phyloP scores from a whole-genome alignment of 2,113 vertebrate genomes.

The Stegastes partitus region DNA sequence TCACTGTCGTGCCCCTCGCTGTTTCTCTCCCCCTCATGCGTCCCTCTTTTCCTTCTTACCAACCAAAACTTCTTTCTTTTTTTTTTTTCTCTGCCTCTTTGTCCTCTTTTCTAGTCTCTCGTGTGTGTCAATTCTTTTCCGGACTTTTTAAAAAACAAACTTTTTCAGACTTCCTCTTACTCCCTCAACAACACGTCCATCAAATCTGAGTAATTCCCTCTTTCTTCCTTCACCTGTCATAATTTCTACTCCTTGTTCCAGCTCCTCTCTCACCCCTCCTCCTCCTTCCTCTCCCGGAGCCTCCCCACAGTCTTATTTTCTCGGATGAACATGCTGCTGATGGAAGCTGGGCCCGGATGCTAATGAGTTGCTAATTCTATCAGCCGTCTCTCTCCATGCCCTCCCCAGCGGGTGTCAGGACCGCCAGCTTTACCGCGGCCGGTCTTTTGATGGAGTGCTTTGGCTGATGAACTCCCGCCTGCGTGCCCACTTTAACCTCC shows the following conservation, averaged over 20 bases:
- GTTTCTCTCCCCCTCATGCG: conserved; percentile 15
- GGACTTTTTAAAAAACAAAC: not conserved
- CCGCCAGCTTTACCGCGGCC: conserved; percentile 44
- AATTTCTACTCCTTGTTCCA: not conserved
- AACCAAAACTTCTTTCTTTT: conserved; percentile 11
- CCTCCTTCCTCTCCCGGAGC: not conserved
- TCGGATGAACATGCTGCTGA: conserved; percentile 56
- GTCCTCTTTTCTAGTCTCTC: conserved; percentile 34
- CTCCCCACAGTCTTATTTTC: conserved; percentile 46
- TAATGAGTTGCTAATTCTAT: conserved; percentile 82
- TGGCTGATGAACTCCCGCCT: conserved; percentile 62
- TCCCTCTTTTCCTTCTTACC: conserved; percentile 27
- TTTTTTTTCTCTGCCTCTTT: conserved; percentile 15
- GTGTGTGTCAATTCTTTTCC: conserved; percentile 24
- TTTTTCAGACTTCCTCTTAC: conserved; percentile 29
- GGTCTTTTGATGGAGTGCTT: conserved; percentile 71
- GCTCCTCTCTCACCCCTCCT: not conserved
- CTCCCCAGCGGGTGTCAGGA: conserved; percentile 54
- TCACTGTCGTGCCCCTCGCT: conserved; percentile 52
- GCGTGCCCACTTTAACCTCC: conserved; percentile 63
- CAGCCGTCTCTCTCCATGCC: conserved; percentile 54
- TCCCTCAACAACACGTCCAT: conserved; percentile 32
- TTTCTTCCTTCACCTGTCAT: conserved; percentile 14
- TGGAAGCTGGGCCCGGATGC: conserved; percentile 67
- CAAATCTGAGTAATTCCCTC: conserved; percentile 20